Percentiles rank a stretch among this genome's conserved stretches.
phyloP scores from a whole-genome alignment of 2,113 vertebrate species.

The Aix galericulata region DNA sequence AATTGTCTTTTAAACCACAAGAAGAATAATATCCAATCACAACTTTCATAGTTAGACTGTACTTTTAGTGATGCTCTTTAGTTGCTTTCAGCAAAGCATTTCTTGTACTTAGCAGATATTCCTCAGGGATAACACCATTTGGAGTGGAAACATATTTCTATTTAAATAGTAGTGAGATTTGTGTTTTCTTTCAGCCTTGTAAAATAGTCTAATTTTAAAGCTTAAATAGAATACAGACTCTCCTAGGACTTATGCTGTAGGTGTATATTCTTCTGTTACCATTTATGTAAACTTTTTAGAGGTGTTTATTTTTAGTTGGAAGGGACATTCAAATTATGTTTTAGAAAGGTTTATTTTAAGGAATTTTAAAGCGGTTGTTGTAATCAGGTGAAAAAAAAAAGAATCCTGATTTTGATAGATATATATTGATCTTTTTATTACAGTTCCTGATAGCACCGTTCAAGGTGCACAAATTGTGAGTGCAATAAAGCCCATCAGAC shows the following conservation, averaged over 20 bases:
- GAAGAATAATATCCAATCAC: background rate
- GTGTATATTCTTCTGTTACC: background rate
- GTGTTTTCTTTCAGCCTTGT: background rate
- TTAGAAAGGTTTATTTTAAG: background rate
- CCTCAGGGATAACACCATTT: background rate
- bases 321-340: background rate
- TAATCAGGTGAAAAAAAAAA: background rate
- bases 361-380: background rate
- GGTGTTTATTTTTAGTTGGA: background rate
- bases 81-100: background rate
- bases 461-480: slow-evolving; percentile 6
- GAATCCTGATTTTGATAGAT: slow-evolving; percentile 9
- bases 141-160: background rate
- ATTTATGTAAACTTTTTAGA: background rate
- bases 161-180: background rate
- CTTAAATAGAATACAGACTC: background rate
- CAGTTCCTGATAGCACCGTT: background rate
- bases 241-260: background rate
- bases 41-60: background rate
- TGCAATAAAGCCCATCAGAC: background rate
- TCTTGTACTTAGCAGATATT: background rate
- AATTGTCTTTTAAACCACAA: background rate
- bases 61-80: background rate
- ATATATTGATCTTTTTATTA: slow-evolving; percentile 28
- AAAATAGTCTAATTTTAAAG: background rate